Conservation (phyloP, 2,113 vertebrate species). For the Gavia stellata region DNA sequence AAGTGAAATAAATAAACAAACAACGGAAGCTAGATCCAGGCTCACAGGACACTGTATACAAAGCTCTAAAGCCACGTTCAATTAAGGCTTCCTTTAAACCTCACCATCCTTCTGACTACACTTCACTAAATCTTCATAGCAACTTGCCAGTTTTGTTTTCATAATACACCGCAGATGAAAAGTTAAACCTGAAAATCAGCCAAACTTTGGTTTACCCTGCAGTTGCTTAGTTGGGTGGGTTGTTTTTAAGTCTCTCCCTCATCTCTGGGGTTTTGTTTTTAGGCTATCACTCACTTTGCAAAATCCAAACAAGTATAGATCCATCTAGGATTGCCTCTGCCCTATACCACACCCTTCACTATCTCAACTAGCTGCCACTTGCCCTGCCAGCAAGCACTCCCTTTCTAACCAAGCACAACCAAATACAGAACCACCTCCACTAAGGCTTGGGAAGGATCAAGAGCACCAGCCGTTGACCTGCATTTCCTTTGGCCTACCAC, state of each 20-base stretch:
- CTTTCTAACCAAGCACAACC: background rate
- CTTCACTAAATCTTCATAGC: background rate
- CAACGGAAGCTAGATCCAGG: background rate
- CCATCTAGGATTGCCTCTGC: background rate
- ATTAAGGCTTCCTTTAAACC: conserved; percentile 1
- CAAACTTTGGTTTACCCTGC: background rate
- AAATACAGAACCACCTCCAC: background rate
- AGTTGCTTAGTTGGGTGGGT: background rate
- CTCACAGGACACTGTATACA: background rate
- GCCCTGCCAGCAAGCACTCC: background rate
- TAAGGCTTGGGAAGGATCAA: background rate
- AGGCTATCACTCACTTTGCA: background rate
- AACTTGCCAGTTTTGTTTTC: conserved; percentile 33
- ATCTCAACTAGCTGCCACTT: background rate
- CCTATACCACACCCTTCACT: background rate
- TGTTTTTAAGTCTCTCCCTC: background rate
- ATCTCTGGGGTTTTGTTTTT: background rate
- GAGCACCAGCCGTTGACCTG: background rate
- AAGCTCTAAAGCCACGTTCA: background rate
- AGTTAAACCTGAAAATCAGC: conserved; percentile 37
- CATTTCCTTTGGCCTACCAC: background rate
- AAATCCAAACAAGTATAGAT: conserved; percentile 1
- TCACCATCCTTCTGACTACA: background rate
- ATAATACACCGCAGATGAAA: background rate
- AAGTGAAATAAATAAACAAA: background rate